phyloP scores from a whole-genome alignment of 2,888 invertebrate species.

The Platycnemis pennipes region DNA sequence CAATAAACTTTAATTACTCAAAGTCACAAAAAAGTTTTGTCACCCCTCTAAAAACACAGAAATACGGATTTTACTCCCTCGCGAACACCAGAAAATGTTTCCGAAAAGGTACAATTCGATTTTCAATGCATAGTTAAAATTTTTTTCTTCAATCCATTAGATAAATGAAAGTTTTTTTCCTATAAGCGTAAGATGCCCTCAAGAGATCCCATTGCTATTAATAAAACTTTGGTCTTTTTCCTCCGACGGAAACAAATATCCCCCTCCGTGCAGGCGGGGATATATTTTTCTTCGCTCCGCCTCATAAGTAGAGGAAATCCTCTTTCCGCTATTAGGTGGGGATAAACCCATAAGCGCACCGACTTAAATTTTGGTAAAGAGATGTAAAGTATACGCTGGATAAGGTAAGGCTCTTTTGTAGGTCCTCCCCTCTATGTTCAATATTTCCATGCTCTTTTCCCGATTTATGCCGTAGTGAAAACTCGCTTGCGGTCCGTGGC shows the following conservation, averaged over 20 bases:
- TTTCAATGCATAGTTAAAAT: too few relatives aligned
- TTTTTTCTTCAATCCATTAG: too few relatives aligned
- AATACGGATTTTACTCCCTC: too few relatives aligned
- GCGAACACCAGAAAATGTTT: too few relatives aligned
- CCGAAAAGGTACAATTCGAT: too few relatives aligned
- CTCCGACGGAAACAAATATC: neutral
- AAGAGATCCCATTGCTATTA: neutral
- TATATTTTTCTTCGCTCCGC: neutral
- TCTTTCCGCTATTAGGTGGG: conserved; percentile 14
- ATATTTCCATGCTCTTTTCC: conserved; percentile 58
- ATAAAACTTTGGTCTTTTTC: neutral
- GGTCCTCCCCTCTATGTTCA: conserved; percentile 48
- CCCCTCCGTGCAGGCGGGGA: neutral
- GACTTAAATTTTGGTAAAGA: conserved; percentile 9
- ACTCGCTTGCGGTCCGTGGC: conserved; percentile 59
- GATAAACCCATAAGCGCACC: conserved; percentile 18
- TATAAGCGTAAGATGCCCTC: too few relatives aligned
- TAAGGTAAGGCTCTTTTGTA: conserved; percentile 54
- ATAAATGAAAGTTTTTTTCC: too few relatives aligned
- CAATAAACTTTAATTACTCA: too few relatives aligned
- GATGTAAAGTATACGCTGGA: conserved; percentile 46
- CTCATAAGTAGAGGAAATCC: neutral
- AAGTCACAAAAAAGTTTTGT: too few relatives aligned
- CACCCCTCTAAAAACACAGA: too few relatives aligned
- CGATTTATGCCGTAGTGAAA: conserved; percentile 62